phyloP scores from a whole-genome alignment of 2,113 vertebrate species.

The Silurus asotus region DNA sequence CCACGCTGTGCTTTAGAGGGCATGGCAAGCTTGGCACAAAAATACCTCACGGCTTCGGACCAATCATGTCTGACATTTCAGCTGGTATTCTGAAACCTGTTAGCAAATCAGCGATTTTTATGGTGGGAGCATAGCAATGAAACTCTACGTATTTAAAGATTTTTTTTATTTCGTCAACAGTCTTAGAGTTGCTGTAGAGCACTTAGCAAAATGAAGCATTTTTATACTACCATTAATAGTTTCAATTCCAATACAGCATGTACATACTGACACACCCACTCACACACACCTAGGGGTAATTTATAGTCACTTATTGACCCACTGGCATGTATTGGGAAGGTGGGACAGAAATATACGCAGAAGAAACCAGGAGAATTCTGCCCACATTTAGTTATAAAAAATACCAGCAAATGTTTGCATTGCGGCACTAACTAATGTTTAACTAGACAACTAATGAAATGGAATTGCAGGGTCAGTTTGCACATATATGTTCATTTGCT shows the following conservation, averaged over 20 bases:
- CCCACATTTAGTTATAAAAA: not conserved
- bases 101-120: not conserved
- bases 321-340: not conserved
- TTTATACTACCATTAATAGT: no score
- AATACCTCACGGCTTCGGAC: not conserved
- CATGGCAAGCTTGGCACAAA: slow-evolving; percentile 14
- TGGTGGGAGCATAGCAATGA: not conserved
- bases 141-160: not conserved
- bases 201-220: no score
- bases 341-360: not conserved
- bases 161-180: no score
- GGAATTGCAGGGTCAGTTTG: not conserved
- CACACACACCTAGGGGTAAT: not conserved
- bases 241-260: not conserved
- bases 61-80: not conserved
- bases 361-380: not conserved
- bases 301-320: not conserved
- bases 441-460: not conserved
- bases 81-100: not conserved
- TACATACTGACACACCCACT: not conserved
- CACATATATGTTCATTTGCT: not conserved
- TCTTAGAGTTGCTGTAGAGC: no score
- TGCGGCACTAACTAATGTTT: not conserved
- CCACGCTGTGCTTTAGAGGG: slow-evolving; percentile 24
- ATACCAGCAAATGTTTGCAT: not conserved